Base-by-base conservation (phyloP, 2,797 vertebrate genomes). In the Denticeps clupeoides region DNA sequence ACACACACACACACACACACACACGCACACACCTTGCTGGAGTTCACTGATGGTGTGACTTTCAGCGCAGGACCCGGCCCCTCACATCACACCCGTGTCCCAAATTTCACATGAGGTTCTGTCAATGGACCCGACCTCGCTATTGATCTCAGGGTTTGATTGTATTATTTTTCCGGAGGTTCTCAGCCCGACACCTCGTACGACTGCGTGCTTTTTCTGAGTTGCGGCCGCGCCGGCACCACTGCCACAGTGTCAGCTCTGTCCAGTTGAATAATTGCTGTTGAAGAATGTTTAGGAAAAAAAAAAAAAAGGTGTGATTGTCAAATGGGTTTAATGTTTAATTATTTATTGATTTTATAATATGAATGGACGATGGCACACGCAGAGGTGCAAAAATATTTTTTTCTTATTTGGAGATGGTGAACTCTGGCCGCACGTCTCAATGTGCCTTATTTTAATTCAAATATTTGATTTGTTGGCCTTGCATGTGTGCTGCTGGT, bases 381-480 rank as follows among this genome's bases (percentile, higher is more conserved):
- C 59, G 62, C 42, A 71, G 37, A 6, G 55, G 55, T n/a, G n/a
- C n/a, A n/a, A n/a, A n/a, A n/a, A 58, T 59, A 56, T 49, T 43
- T 60, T 63, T 64, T 4, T 21, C 60, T 63, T 54, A 47, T 16
- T 26, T 41, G 13, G n/a, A n/a, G n/a, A n/a, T 49, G 49, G 10
- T 31, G 46, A 63, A 65, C 71, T 59, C 70, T 71, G 58, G 74
- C 58, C 51, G 47, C 26, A 55, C 22, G 31, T 61, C 43, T 70
- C 45, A 67, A 66, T 73, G 83, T 84, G 82, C 82, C 81, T 84
- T 84, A 82, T 71, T 41, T 57, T 69, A 61, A 59, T 53, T 66
- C 71, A 56, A 71, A 65, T 70, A 67, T 75, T 66, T 73, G 57
- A 38, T 40, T 27, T 15, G 35, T 28, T 48, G 37, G 45, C 40